A percentile compares a stretch with the other conserved stretches of the same genome.
These are phyloP conservation scores for Pipistrellus pygmaeus DNA, from an alignment of 2,797 vertebrate species.

Conservation along the genomic window DNA sequence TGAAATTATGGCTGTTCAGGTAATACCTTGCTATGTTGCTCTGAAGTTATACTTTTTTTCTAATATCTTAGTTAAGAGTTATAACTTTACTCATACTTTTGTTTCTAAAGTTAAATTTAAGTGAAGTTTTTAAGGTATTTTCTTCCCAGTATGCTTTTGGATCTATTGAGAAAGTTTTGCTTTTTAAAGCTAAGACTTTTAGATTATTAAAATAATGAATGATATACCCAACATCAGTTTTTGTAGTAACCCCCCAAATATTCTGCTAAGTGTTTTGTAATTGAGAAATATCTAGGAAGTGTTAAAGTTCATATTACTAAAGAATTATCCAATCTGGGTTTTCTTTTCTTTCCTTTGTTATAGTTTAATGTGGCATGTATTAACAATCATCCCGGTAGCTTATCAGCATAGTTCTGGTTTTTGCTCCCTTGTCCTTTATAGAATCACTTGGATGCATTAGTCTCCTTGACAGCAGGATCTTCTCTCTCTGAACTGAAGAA, in stretches of 20 bases:
- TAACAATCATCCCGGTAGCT: neutral
- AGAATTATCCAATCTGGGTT: neutral
- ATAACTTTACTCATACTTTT: neutral
- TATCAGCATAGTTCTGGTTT: neutral
- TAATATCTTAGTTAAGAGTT: neutral
- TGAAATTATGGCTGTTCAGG: neutral
- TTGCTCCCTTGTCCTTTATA: neutral
- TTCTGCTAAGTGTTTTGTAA: neutral
- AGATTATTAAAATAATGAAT: constrained; percentile 7
- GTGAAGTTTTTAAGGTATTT: neutral
- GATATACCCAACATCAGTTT: neutral
- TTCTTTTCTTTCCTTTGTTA: neutral
- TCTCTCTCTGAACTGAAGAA: neutral
- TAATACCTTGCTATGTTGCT: neutral
- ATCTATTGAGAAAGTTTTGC: constrained; percentile 1
- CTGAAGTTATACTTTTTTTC: neutral
- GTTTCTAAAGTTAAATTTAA: constrained; percentile 33
- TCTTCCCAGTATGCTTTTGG: neutral
- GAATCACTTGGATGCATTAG: neutral
- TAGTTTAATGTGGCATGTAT: neutral
- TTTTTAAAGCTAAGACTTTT: constrained; percentile 22
- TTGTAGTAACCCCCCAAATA: neutral
- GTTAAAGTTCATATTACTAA: neutral
- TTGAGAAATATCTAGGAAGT: neutral
- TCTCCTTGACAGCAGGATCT: neutral